phyloP scores from a whole-genome alignment of 2,888 invertebrate species.

The Octonoba sinensis region DNA sequence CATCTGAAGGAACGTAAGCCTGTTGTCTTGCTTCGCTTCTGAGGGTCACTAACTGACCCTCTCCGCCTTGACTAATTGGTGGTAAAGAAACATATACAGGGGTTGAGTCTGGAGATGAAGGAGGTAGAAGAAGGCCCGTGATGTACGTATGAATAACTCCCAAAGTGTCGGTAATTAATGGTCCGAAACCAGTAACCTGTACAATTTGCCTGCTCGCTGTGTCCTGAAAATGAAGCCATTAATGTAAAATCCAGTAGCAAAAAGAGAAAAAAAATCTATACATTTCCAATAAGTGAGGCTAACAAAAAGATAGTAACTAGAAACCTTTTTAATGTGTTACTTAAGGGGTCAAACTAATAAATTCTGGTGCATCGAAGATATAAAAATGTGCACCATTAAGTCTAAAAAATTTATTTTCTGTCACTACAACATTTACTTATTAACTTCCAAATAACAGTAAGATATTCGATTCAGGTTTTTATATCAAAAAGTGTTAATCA shows the following conservation, averaged over 20 bases:
- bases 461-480: no score
- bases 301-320: no score
- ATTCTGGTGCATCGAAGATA: no score
- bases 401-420: no score
- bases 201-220: constrained; percentile 41
- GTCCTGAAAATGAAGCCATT: constrained; percentile 17
- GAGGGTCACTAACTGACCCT: constrained; percentile 48
- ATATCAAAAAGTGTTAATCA: no score
- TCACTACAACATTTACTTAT: no score
- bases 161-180: constrained; percentile 65
- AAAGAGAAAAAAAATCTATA: neutral
- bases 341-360: no score
- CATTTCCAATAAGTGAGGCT: neutral
- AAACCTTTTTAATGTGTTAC: no score
- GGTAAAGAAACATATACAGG: constrained; percentile 48
- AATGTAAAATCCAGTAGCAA: neutral
- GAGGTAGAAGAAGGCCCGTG: constrained; percentile 64
- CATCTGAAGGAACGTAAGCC: constrained; percentile 30
- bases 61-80: constrained; percentile 49
- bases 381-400: no score
- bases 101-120: constrained; percentile 28
- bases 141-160: constrained; percentile 66
- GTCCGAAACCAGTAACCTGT: constrained; percentile 63
- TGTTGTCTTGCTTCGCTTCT: constrained; percentile 28
- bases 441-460: no score